phyloP scores from a whole-genome alignment of 2,888 invertebrate genomes.

The Chymomyza fuscimana region DNA sequence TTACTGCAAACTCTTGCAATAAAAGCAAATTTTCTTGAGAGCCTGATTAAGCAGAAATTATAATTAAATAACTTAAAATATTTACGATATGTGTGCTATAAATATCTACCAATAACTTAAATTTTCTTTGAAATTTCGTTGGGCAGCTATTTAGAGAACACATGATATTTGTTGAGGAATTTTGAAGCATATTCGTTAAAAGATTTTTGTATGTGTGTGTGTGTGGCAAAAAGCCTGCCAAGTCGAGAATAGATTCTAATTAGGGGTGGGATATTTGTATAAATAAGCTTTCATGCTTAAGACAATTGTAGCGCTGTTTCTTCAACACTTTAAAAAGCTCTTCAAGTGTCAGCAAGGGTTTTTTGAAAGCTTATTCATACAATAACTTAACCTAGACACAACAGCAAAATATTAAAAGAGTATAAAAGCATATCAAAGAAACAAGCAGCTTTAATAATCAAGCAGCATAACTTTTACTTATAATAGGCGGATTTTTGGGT shows the following conservation, averaged over 20 bases:
- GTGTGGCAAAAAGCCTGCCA: conserved; percentile 80
- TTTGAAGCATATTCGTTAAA: conserved; percentile 50
- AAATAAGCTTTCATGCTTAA: conserved; percentile 56
- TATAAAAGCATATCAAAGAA: conserved; percentile 14
- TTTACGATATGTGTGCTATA: background rate
- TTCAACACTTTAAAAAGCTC: conserved; percentile 12
- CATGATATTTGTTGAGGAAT: conserved; percentile 5
- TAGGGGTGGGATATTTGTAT: conserved; percentile 76
- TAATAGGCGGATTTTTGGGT: background rate
- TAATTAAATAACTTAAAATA: conserved; percentile 24
- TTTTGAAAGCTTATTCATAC: conserved; percentile 69
- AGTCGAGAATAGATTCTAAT: conserved; percentile 79
- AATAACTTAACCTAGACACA: conserved; percentile 75
- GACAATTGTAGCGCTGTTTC: background rate
- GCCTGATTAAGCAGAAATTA: conserved; percentile 34
- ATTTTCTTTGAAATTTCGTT: background rate
- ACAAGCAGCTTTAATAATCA: conserved; percentile 16
- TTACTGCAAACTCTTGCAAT: conserved; percentile 1
- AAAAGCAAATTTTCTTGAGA: background rate
- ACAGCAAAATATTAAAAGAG: conserved; percentile 32
- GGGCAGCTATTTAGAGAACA: conserved; percentile 1
- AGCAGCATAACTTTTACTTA: background rate
- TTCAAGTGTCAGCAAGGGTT: conserved; percentile 23
- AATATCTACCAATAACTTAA: background rate
- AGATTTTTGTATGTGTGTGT: conserved; percentile 33